phyloP scores from a whole-genome alignment of 2,113 vertebrate genomes.

The Chloropsis hardwickii region DNA sequence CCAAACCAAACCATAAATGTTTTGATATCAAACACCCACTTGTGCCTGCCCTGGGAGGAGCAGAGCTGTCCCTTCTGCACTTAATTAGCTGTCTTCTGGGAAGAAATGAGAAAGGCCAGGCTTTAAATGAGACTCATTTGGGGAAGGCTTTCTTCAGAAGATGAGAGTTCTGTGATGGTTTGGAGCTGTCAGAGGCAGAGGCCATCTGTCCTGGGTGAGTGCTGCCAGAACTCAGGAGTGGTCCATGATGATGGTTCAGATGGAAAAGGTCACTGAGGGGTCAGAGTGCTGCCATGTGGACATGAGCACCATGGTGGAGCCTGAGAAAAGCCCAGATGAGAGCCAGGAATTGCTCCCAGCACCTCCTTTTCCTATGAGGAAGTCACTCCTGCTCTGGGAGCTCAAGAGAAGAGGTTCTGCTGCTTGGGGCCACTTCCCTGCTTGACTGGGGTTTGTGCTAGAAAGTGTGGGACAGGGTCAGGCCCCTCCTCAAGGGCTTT shows the following conservation, averaged over 20 bases:
- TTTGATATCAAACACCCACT: not conserved
- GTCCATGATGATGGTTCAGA: accelerated
- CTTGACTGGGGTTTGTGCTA: accelerated
- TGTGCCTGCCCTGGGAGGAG: not conserved
- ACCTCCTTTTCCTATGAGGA: not conserved
- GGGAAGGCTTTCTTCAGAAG: not conserved
- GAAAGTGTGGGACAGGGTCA: accelerated
- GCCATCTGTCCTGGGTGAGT: not conserved
- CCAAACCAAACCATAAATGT: not conserved
- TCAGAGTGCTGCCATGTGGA: not conserved
- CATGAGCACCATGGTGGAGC: accelerated
- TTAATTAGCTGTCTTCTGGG: not conserved
- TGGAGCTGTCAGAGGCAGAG: not conserved
- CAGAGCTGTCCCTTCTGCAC: not conserved
- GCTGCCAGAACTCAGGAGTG: not conserved
- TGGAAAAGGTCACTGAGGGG: not conserved
- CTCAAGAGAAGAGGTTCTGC: not conserved
- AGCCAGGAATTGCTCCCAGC: not conserved
- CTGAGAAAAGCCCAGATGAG: not conserved
- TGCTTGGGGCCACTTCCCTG: not conserved
- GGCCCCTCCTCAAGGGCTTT: not conserved
- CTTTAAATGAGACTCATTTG: not conserved
- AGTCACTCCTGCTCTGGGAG: not conserved
- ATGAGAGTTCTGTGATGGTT: not conserved
- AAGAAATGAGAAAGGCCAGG: not conserved